These are phyloP conservation scores for Sander vitreus DNA, from an alignment of 2,113 vertebrate genomes.

Conservation along the genomic window DNA sequence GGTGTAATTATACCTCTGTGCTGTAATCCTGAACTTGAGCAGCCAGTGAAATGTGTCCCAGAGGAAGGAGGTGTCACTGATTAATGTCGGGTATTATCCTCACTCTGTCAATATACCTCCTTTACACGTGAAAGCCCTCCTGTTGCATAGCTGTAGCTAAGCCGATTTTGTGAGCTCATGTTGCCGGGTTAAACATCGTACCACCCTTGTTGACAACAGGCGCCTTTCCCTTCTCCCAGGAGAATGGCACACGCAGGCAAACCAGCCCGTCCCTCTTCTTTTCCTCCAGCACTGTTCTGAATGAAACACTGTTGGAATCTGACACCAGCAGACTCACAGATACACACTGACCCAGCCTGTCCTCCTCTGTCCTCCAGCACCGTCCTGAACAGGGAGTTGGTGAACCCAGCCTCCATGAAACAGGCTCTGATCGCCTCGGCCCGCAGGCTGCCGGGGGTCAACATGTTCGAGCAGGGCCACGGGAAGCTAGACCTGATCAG, in stretches of 20 bases:
- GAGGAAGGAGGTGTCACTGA: constrained; percentile 23
- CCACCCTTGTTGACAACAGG: constrained; percentile 33
- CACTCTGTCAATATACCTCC: constrained; percentile 13
- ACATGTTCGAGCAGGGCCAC: constrained; percentile 99
- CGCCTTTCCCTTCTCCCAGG: constrained; percentile 14
- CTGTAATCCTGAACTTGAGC: constrained; percentile 36
- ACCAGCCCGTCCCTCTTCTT: neutral
- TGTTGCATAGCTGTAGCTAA: constrained; percentile 39
- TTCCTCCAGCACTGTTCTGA: constrained; percentile 1
- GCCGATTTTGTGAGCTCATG: constrained; percentile 37
- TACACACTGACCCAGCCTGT: constrained; percentile 16
- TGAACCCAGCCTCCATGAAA: constrained; percentile 99
- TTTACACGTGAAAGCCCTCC: constrained; percentile 16
- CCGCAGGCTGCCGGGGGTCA: constrained; percentile 95
- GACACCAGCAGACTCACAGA: constrained; percentile 15
- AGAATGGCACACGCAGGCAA: neutral
- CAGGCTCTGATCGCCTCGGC: constrained; percentile 97
- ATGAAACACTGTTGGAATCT: constrained; percentile 23
- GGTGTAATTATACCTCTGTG: constrained; percentile 23
- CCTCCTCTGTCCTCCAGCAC: constrained; percentile 84
- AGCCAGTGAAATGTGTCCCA: constrained; percentile 21
- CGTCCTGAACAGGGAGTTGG: constrained; percentile 93
- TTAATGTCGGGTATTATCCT: constrained; percentile 26
- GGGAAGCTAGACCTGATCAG: constrained; percentile 96
- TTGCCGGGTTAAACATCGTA: constrained; percentile 37